phyloP scores from a whole-genome alignment of 2,797 vertebrate species.

The Phataginus tetradactyla region DNA sequence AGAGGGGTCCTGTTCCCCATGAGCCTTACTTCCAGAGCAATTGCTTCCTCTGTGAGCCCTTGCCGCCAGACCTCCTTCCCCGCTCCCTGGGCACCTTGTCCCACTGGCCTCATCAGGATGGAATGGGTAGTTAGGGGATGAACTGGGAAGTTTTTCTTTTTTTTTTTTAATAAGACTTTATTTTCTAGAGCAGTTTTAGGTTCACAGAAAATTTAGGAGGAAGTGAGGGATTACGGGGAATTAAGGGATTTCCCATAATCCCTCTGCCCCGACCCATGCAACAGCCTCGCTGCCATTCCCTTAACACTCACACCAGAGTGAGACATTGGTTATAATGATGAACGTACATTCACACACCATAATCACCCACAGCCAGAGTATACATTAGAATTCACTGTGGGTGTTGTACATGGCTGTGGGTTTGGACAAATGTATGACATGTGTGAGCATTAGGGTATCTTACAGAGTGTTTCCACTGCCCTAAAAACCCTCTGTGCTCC shows the following conservation, averaged over 20 bases:
- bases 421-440: accelerated
- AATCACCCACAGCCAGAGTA: background rate
- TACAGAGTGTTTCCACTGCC: background rate
- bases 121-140: accelerated
- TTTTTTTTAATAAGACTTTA: background rate
- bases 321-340: accelerated
- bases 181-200: background rate
- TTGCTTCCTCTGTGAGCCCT: background rate
- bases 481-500: background rate
- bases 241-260: background rate
- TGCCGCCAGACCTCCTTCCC: accelerated
- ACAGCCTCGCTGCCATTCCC: too few relatives aligned
- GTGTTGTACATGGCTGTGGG: background rate
- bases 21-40: background rate
- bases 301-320: accelerated
- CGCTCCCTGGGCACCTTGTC: accelerated
- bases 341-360: accelerated
- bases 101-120: background rate
- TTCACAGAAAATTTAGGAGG: background rate
- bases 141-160: background rate
- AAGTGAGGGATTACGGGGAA: background rate
- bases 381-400: background rate
- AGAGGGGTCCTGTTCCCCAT: accelerated
- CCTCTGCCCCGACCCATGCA: background rate
- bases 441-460: accelerated